Percentiles rank a stretch among this genome's conserved stretches.
Conservation (phyloP, 2,888 invertebrate genomes). For the Drosophila paramelanica region DNA sequence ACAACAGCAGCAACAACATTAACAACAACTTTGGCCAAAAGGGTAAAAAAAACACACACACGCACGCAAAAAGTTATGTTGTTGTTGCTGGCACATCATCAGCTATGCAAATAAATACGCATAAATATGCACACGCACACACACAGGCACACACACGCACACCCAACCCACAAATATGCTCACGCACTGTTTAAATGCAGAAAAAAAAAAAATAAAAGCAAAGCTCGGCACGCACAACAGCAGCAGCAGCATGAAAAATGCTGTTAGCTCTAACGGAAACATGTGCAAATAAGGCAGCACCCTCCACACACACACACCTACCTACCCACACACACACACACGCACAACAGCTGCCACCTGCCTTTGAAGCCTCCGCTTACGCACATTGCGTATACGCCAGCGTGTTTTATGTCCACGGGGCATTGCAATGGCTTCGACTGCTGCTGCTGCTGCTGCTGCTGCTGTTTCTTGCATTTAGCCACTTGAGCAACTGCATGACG, state of each 20-base stretch:
- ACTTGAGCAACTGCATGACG: conserved; percentile 59
- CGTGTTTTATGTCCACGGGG: conserved; percentile 9
- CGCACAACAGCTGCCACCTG: conserved; percentile 2
- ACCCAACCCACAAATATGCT: conserved; percentile 34
- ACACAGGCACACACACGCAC: conserved; percentile 12
- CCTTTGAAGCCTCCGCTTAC: conserved; percentile 60
- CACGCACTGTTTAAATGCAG: conserved; percentile 64
- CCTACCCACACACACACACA: conserved; percentile 10
- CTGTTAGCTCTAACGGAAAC: conserved; percentile 49
- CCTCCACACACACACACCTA: conserved; percentile 13
- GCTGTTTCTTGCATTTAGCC: conserved; percentile 21
- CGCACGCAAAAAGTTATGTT: conserved; percentile 62
- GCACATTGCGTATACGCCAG: conserved; percentile 70
- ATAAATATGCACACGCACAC: conserved; percentile 76
- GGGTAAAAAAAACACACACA: conserved; percentile 36
- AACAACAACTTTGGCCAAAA: conserved; percentile 35
- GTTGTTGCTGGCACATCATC: conserved; percentile 72
- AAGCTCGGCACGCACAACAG: conserved; percentile 52
- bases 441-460: conserved; percentile 1
- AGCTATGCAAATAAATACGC: conserved; percentile 82
- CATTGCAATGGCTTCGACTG: conserved; percentile 66
- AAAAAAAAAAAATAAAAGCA: conserved; percentile 26
- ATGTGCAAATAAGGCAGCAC: conserved; percentile 69
- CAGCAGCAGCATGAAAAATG: conserved; percentile 32
- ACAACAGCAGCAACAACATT: conserved; percentile 10